Conservation (phyloP, 2,113 vertebrate genomes). For the Orthonyx spaldingii region DNA sequence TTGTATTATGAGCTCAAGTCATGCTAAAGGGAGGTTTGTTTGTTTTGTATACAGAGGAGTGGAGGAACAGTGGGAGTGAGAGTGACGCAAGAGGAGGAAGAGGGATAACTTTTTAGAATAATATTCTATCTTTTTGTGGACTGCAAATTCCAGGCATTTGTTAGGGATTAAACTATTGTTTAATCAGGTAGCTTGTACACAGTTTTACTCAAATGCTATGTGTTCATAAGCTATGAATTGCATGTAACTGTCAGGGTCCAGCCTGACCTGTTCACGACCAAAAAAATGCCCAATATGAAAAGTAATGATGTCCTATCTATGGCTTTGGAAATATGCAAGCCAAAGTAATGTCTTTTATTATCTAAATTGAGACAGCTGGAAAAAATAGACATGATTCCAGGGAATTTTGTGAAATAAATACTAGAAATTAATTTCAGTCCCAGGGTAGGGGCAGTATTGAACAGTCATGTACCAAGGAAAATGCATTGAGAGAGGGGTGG, state of each 20-base stretch:
- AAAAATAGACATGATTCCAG: background rate
- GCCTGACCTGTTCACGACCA: background rate
- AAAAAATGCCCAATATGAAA: background rate
- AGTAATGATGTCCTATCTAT: background rate
- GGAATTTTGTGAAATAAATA: background rate
- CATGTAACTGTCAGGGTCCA: background rate
- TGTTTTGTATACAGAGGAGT: background rate
- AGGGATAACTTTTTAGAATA: background rate
- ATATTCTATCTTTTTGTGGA: background rate
- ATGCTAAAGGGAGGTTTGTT: background rate
- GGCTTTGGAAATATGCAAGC: background rate
- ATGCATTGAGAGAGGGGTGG: background rate
- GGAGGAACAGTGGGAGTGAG: background rate
- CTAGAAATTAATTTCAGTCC: background rate
- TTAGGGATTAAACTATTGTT: background rate
- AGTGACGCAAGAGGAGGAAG: background rate
- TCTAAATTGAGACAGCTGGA: background rate
- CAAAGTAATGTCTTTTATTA: background rate
- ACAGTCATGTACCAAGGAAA: accelerated
- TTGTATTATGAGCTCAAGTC: background rate
- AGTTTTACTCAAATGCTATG: background rate
- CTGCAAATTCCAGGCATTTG: background rate
- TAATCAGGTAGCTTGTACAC: background rate
- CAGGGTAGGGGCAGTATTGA: background rate
- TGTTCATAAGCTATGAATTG: background rate